These are phyloP conservation scores for Gymnosoma rotundatum DNA, from an alignment of 2,888 invertebrate species.

Conservation along the genomic window DNA sequence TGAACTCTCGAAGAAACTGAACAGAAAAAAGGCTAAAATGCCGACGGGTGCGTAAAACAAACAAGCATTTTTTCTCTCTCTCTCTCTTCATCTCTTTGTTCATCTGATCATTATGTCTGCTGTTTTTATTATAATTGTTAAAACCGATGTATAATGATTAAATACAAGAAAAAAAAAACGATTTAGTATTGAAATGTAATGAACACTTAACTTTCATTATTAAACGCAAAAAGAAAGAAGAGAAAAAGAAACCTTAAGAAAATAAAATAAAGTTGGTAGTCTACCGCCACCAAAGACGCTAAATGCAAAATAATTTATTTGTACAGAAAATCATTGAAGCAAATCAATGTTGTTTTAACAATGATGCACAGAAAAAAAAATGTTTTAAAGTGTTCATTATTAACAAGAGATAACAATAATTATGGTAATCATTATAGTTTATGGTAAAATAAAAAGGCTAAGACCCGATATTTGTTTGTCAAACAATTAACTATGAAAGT, in stretches of 20 bases:
- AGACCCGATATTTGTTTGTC: conserved; percentile 16
- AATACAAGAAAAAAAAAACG: conserved; percentile 59
- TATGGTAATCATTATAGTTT: conserved; percentile 14
- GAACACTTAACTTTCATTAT: conserved; percentile 43
- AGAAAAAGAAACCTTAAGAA: neutral
- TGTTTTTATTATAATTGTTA: conserved; percentile 45
- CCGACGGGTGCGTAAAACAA: conserved; percentile 80
- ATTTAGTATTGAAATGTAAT: conserved; percentile 53
- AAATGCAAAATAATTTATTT: conserved; percentile 77
- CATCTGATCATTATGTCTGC: conserved; percentile 13
- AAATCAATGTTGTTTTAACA: conserved; percentile 50
- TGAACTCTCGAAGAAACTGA: conserved; percentile 22
- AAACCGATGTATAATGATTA: conserved; percentile 67
- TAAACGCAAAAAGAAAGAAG: neutral
- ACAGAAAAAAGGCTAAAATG: conserved; percentile 71
- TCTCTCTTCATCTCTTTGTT: neutral
- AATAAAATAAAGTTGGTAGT: conserved; percentile 15
- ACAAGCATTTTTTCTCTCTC: conserved; percentile 69
- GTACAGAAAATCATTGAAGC: conserved; percentile 57
- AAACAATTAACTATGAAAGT: conserved; percentile 7
- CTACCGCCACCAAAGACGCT: conserved; percentile 62
- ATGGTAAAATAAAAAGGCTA: neutral
- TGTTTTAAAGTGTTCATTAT: conserved; percentile 19
- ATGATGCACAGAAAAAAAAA: conserved; percentile 7
- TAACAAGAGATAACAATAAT: conserved; percentile 17